Evolutionary conservation across 2,797 vertebrate species (phyloP), one percentile per base, ranked within the genome.

Genomic region (Gymnothorax javanicus): DNA sequence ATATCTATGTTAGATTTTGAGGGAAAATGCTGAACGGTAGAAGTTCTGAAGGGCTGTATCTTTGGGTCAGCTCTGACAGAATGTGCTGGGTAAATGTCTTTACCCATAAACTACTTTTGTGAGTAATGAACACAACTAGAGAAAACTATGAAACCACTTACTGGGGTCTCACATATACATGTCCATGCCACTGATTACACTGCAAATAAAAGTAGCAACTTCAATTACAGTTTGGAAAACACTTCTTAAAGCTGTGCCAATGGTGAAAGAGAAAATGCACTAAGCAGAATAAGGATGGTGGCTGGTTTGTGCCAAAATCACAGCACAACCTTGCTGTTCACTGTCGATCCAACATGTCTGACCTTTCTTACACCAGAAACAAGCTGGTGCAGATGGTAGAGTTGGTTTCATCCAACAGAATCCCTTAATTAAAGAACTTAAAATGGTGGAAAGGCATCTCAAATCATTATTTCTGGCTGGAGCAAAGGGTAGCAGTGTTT

Each of bases 381-480:
- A 43, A 8, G 15, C 82, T 43, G 59, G 82, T 56, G 57, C 57
- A 83, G 82, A 83, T 67, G 59, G 83, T 9, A 43, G 83, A 43
- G 27, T 43, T 64, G 59, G 83, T 43, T 84, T 67, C 59, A 7
- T 33, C 33, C 67, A 43, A 64, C 60, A 85, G 58, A 59, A 84
- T 20, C 8, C 8, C 60, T 84, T 84, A 64, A 84, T 67, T 67
- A 67, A 60, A 79, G 75, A 17, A 56, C 75, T 79, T 79, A 54
- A 25, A 17, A 11, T 12, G 73, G 13, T 33, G 52, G 52, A 20
- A 23, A 15, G n/a, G 75, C 75, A 54, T 23, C 23, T 81, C 25
- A 81, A 81, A 81, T 56, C 50, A 81, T 20, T 81, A 81, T 56
- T 52, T 23, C 7, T 81, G 77, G 77, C 77, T 77, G 13, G 33